Conservation (phyloP, 2,888 invertebrate species). For the Molorchus minor region DNA sequence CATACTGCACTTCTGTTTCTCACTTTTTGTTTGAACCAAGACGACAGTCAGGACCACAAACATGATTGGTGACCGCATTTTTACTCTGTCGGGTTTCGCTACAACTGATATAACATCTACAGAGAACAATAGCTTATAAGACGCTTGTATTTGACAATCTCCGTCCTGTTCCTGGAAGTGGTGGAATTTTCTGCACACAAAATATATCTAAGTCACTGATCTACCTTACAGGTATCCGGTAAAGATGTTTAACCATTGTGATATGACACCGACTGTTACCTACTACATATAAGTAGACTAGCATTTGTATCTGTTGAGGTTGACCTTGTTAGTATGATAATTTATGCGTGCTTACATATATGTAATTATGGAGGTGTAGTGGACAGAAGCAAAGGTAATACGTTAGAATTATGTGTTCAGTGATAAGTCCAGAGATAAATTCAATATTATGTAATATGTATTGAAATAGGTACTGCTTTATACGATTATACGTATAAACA, state of each 20-base stretch:
- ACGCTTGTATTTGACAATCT: conserved; percentile 1
- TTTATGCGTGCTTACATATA: neutral
- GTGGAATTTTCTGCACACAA: conserved; percentile 7
- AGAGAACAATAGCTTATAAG: neutral
- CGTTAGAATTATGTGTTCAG: neutral
- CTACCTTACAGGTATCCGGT: neutral
- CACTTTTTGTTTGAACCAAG: neutral
- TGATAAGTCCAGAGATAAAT: neutral
- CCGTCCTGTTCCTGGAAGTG: conserved; percentile 6
- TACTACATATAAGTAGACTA: too few species aligned
- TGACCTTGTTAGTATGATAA: neutral
- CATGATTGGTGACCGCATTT: neutral
- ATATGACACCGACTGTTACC: neutral
- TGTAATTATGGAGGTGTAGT: neutral
- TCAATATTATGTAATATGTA: neutral
- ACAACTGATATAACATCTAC: neutral
- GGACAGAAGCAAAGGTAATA: neutral
- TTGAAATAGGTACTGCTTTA: too few species aligned
- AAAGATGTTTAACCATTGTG: neutral
- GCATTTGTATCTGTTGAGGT: neutral
- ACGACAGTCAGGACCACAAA: neutral
- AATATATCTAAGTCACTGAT: neutral
- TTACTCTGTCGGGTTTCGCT: neutral
- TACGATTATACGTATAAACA: too few species aligned
- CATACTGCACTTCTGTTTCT: neutral